A percentile compares a stretch with the other conserved stretches of the same genome.
Evolutionary conservation across 2,888 invertebrate genomes (phyloP).

Genomic region (Lumbricus terrestris): DNA sequence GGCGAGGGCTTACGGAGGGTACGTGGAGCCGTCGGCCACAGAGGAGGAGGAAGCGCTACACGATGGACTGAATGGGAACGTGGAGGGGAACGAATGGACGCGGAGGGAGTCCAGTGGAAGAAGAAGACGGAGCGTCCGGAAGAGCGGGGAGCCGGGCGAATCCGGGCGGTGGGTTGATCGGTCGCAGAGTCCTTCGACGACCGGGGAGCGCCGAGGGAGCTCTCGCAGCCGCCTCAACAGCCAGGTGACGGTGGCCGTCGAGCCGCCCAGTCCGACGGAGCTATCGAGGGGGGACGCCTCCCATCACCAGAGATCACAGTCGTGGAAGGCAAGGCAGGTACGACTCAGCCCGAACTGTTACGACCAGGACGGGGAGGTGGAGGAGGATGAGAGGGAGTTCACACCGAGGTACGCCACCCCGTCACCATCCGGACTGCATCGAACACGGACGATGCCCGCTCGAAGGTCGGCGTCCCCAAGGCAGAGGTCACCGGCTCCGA

Average conservation of each 20-base stretch:
- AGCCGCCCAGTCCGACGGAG: conserved; percentile 17
- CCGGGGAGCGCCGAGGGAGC: background rate
- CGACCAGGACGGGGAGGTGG: background rate
- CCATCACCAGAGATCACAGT: background rate
- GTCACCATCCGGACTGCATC: background rate
- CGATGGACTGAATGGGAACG: background rate
- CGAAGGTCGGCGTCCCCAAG: conserved; percentile 8
- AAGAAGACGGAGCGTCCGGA: background rate
- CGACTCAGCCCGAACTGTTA: background rate
- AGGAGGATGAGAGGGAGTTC: too few species aligned
- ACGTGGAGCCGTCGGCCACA: background rate
- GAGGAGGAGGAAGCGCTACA: background rate
- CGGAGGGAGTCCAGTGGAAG: background rate
- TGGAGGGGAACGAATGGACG: background rate
- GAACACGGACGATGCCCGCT: conserved; percentile 15
- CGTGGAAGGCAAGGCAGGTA: conserved; percentile 4
- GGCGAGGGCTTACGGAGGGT: conserved; percentile 26
- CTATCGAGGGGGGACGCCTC: background rate
- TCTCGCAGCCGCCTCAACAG: background rate
- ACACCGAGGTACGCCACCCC: background rate
- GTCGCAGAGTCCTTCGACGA: background rate
- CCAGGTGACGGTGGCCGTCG: conserved; percentile 14
- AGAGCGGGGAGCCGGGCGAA: background rate
- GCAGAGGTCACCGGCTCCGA: background rate
- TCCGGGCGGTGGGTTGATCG: background rate